Evolutionary conservation across 2,888 invertebrate species (phyloP), one percentile per base, ranked within the genome.

Genomic region (Ptycholaimellus sp.): DNA sequence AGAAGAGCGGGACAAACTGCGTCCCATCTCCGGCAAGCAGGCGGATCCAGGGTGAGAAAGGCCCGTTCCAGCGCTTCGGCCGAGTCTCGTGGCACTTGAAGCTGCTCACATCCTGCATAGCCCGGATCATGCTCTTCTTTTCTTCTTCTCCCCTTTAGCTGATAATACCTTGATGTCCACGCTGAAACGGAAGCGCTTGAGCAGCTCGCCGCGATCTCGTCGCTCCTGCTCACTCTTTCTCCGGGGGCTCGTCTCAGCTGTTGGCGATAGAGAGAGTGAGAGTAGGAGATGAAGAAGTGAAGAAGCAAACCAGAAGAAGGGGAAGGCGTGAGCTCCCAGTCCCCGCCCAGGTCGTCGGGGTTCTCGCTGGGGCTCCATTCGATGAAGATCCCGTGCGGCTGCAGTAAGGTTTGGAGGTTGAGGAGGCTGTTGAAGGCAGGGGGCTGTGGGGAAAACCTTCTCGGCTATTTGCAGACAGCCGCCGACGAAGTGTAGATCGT

Each of bases 1-100:
- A 83, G 55, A 77, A 74, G 54, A 85, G 77, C 4, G 76, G 73
- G 43, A 74, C 73, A 47, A 75, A 72, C 52, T 70, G 70, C 1
- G 74, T 71, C 34, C 72, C 69, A 59, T 73, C 71, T 44, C 72
- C 72, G 45, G 73, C 70, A 47, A 72, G 70, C 45, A 80, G 70
- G 30, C 61, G 44, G 14, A 56, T 44, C 33, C 42, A 46, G 16
- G 51, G 34, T 17, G 14, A n/a, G 33, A 11, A 9, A 21, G 21
- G 30, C 31, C 18, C 5, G 19, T 18, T 3, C 31, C 36, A 30
- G 19, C 19, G 5, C 31, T 28, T n/a, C 11, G 18, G 16, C 16
- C 23, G 21, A 9, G 50, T 46, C 28, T 52, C 50, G 19, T 45
- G 37, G 39, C 42, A 46, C 21, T 44, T 40, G 41, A 49, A 55